phyloP scores from a whole-genome alignment of 1,140 invertebrate species.

The Wiebesia pumilae region DNA sequence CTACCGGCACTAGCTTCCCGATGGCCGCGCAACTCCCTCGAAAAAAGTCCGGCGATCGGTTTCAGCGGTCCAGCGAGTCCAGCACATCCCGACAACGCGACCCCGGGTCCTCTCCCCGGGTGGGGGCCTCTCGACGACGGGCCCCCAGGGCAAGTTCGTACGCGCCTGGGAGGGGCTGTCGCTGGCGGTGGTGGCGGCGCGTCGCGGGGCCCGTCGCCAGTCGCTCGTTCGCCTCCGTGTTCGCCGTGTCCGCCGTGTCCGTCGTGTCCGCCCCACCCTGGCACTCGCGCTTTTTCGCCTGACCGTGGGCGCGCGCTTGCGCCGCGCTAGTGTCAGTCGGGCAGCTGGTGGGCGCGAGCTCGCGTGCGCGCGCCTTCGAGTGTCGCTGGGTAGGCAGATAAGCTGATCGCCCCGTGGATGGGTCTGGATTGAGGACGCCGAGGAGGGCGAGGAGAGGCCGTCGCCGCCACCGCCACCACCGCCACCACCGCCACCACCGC shows the following conservation, averaged over 20 bases:
- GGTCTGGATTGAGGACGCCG: neutral
- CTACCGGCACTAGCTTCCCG: no score
- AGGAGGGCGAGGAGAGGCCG: neutral
- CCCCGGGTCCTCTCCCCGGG: neutral
- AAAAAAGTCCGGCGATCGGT: no score
- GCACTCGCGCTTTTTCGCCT: neutral
- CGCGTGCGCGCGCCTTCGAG: constrained; percentile 8
- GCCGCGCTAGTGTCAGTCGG: constrained; percentile 45
- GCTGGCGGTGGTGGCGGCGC: constrained; percentile 19
- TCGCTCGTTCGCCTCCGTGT: constrained; percentile 18
- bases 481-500: neutral
- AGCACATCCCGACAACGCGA: neutral
- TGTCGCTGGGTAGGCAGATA: neutral
- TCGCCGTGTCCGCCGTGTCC: no score
- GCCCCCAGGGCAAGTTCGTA: constrained; percentile 22
- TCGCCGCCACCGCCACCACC: no score
- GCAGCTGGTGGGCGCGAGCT: constrained; percentile 39
- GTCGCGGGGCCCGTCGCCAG: constrained; percentile 20
- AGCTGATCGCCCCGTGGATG: neutral
- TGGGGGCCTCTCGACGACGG: neutral
- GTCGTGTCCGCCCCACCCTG: constrained; percentile 1
- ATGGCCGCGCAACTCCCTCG: no score
- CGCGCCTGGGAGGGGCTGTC: neutral
- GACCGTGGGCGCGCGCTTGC: neutral
- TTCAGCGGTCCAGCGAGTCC: no score